Percentiles rank a stretch among this genome's conserved stretches.
Conservation (phyloP, 2,888 invertebrate genomes). For the Anoncus sp. region DNA sequence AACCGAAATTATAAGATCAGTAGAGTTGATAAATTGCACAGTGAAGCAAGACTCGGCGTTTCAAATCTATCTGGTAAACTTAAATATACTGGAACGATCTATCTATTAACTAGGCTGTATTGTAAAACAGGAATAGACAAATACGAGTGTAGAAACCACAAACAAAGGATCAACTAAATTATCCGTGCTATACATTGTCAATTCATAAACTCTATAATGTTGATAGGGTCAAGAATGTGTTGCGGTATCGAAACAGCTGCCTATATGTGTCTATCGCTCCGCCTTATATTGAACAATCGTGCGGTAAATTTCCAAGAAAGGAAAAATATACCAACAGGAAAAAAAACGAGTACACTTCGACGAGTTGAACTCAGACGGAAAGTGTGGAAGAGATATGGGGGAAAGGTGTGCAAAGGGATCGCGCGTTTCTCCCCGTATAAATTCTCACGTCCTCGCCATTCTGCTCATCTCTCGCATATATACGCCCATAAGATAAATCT, state of each 20-base stretch:
- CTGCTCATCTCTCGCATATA: conserved; percentile 62
- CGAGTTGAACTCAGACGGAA: conserved; percentile 5
- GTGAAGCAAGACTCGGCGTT: too few species aligned
- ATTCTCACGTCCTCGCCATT: conserved; percentile 70
- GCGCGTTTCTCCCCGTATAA: conserved; percentile 65
- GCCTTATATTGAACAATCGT: conserved; percentile 36
- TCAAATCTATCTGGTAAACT: too few species aligned
- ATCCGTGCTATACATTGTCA: too few species aligned
- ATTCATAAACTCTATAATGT: background rate
- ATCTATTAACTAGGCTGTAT: too few species aligned
- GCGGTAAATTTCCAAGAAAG: conserved; percentile 50
- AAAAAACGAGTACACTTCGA: conserved; percentile 19
- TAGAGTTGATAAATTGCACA: too few species aligned
- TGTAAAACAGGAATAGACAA: too few species aligned
- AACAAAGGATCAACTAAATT: too few species aligned
- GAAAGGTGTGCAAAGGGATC: conserved; percentile 52
- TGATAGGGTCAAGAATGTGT: conserved; percentile 1
- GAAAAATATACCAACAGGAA: conserved; percentile 15
- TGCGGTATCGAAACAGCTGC: conserved; percentile 2
- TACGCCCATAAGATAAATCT: conserved; percentile 71
- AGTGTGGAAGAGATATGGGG: conserved; percentile 6
- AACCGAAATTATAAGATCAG: too few species aligned
- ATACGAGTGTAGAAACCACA: too few species aligned
- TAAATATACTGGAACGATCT: too few species aligned
- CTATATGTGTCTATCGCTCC: background rate